These are phyloP conservation scores for Saturnia pavonia DNA, from an alignment of 2,888 invertebrate genomes.

Conservation along the genomic window DNA sequence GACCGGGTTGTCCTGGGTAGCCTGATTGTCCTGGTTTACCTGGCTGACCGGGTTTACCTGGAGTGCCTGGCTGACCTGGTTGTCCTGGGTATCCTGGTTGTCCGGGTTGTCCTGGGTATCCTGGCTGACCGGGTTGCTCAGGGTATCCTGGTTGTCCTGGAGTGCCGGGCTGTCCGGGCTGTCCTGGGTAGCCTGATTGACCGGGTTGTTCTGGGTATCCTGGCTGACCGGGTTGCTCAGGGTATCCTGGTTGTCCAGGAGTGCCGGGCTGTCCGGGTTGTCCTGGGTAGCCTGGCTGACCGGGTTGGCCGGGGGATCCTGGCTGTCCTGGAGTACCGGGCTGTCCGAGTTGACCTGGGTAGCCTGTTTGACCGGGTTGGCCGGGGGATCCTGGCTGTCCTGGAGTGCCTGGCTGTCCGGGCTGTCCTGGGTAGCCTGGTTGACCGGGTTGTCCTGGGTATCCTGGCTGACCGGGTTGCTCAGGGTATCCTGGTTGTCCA, in stretches of 20 bases:
- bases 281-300: slow-evolving; percentile 50
- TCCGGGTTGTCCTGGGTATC: slow-evolving; percentile 34
- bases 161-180: slow-evolving; percentile 32
- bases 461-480: slow-evolving; percentile 29
- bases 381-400: slow-evolving; percentile 40
- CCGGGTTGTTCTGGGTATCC: slow-evolving; percentile 28
- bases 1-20: slow-evolving; percentile 28
- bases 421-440: slow-evolving; percentile 37
- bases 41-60: slow-evolving; percentile 55
- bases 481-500: slow-evolving; percentile 31
- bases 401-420: slow-evolving; percentile 42
- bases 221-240: slow-evolving; percentile 27
- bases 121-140: slow-evolving; percentile 34
- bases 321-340: slow-evolving; percentile 41
- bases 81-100: slow-evolving; percentile 50
- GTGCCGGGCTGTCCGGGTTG: slow-evolving; percentile 42
- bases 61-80: slow-evolving; percentile 43
- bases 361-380: slow-evolving; percentile 57
- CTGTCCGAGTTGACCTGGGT: slow-evolving; percentile 61
- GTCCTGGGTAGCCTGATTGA: slow-evolving; percentile 37
- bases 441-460: slow-evolving; percentile 30
- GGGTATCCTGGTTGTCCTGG: slow-evolving; percentile 32
- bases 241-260: slow-evolving; percentile 35
- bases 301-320: slow-evolving; percentile 46
- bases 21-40: slow-evolving; percentile 35